These are phyloP conservation scores for Pollachius pollachius DNA, from an alignment of 2,113 vertebrate genomes.

Conservation along the genomic window DNA sequence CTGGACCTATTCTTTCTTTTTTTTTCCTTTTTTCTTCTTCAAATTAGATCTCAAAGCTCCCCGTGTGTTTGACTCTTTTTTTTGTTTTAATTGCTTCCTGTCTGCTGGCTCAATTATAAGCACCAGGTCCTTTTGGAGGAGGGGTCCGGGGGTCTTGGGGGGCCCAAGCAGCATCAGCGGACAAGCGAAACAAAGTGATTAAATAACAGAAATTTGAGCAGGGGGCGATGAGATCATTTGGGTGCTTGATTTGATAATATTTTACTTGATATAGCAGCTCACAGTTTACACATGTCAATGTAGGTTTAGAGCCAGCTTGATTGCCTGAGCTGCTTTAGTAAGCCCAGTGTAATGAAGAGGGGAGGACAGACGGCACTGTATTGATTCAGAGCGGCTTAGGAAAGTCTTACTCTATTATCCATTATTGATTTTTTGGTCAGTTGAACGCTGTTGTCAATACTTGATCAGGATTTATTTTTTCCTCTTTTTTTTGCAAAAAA, in stretches of 20 bases:
- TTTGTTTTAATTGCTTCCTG: constrained; percentile 74
- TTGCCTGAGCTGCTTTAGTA: constrained; percentile 29
- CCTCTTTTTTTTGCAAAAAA: constrained; percentile 43
- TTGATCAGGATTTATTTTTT: constrained; percentile 7
- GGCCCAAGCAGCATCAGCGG: constrained; percentile 37
- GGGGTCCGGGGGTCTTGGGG: neutral
- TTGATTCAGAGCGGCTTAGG: constrained; percentile 41
- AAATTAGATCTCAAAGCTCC: constrained; percentile 66
- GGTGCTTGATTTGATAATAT: constrained; percentile 53
- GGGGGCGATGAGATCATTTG: constrained; percentile 57
- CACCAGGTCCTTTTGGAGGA: constrained; percentile 41
- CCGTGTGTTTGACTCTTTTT: constrained; percentile 70
- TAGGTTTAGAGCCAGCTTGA: constrained; percentile 29
- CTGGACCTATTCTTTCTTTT: constrained; percentile 17
- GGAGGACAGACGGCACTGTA: constrained; percentile 22
- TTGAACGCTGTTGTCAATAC: constrained; percentile 38
- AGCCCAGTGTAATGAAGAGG: constrained; percentile 28
- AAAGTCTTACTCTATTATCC: constrained; percentile 37
- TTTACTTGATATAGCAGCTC: constrained; percentile 42
- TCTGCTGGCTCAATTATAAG: constrained; percentile 70
- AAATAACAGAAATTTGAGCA: constrained; percentile 62
- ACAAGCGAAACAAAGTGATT: constrained; percentile 47
- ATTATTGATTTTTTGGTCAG: constrained; percentile 56
- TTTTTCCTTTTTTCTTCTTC: constrained; percentile 44
- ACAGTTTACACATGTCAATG: constrained; percentile 36